Base-by-base conservation (phyloP, 2,888 invertebrate species). In the Scaptomyza reducta region DNA sequence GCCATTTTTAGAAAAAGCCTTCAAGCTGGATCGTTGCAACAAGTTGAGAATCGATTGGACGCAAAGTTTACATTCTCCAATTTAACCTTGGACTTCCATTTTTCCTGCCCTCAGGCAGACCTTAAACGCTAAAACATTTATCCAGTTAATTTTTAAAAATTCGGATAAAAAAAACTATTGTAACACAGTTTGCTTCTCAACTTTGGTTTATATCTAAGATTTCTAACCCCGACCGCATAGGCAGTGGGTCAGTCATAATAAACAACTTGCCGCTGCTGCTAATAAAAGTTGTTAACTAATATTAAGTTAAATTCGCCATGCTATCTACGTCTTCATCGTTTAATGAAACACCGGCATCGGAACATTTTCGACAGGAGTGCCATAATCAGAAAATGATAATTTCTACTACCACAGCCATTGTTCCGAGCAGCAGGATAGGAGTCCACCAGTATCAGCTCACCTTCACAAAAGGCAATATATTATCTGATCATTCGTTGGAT, bases 381-480 rank as follows among this genome's bases (percentile, higher is more conserved):
- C 45, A 27, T 27, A 45, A 27, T 27, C 45, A 45, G 27, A 45
- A 45, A 25, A 62, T 62, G 63, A 38, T 61, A 18, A 45, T 29
- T 38, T 45, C 45, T 25, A 38, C 62, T 7, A 27, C 40, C 9
- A 38, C 47, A n/a, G 54, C 35, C 14, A 49, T 44, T 35, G 54
- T 54, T 65, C 41, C 35, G 38, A 54, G 25, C 33, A 49, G 9
- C 25, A 50, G 13, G 14, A 45, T 50, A 38, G 25, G 51, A 1
- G 6, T 25, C 10, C 29, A 31, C 13, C 35, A 53, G 27, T 33
- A 47, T 25, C 29, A 38, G 29, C 25, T 50, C 7, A 3, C 42
- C 18, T 64, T 46, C 29, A 25, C 33, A 27, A 64, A 64, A 29
- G 22, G 25, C 3, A 45, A 46, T n/a, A 64, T 53, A 63, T 54